Percentiles rank a stretch among this genome's conserved stretches.
Evolutionary conservation across 2,113 vertebrate genomes (phyloP).

Genomic region (Pollimyrus isidori): DNA sequence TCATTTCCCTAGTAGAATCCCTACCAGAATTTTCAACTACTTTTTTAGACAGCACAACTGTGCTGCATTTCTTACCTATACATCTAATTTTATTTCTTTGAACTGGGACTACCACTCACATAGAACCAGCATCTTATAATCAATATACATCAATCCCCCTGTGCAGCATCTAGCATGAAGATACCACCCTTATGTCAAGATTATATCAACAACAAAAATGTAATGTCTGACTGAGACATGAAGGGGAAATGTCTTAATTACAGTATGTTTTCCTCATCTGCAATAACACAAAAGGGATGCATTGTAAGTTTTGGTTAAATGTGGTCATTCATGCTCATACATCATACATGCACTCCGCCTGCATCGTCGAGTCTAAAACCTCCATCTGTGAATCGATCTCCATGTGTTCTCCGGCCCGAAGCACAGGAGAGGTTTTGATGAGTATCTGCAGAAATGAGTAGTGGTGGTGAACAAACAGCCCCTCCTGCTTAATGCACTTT

Average conservation of each 20-base stretch:
- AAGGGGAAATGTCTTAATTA: not conserved
- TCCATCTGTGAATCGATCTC: not conserved
- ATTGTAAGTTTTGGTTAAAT: not conserved
- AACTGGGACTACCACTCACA: not conserved
- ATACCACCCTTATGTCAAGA: not conserved
- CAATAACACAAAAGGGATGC: not conserved
- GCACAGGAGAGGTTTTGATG: not conserved
- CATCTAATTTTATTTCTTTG: not conserved
- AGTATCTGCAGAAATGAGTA: not conserved
- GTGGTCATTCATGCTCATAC: not conserved
- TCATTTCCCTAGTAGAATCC: not conserved
- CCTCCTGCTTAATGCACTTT: not conserved
- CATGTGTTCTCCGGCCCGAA: not conserved
- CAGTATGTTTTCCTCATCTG: not conserved
- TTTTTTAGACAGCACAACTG: not conserved
- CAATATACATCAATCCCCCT: not conserved
- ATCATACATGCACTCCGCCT: not conserved
- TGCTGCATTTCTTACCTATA: not conserved
- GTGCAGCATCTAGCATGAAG: not conserved
- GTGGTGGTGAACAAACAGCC: not conserved
- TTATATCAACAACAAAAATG: not conserved
- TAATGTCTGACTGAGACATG: not conserved
- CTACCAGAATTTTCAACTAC: not conserved
- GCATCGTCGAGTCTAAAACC: not conserved
- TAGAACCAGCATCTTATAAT: not conserved